A percentile compares a stretch with the other conserved stretches of the same genome.
phyloP scores from a whole-genome alignment of 2,113 vertebrate species.

The Syngnathoides biaculeatus region DNA sequence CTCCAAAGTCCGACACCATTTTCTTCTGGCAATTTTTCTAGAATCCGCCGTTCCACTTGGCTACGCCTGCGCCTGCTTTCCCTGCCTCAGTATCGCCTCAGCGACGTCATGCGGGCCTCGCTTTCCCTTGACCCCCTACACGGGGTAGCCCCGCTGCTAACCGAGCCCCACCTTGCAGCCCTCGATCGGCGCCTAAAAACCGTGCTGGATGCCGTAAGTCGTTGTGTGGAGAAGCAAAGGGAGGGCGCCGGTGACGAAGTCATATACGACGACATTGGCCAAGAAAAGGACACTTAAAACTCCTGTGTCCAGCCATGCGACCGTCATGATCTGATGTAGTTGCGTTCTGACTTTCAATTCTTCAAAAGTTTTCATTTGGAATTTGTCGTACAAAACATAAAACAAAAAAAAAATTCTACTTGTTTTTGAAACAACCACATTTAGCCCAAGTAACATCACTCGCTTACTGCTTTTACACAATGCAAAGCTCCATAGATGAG shows the following conservation, averaged over 20 bases:
- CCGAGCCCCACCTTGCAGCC: constrained; percentile 69
- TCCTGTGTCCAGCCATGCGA: constrained; percentile 1
- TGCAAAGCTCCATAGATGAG: no score
- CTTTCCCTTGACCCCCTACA: constrained; percentile 70
- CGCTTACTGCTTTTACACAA: no score
- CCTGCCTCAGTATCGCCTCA: constrained; percentile 67
- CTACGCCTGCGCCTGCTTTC: constrained; percentile 72
- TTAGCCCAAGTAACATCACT: no score
- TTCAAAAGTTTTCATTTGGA: no score
- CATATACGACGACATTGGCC: constrained; percentile 55
- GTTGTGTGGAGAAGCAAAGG: constrained; percentile 41
- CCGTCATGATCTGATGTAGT: not conserved
- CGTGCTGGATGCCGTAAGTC: constrained; percentile 47
- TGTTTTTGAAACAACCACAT: no score
- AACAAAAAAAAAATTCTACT: no score
- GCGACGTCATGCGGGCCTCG: constrained; percentile 69
- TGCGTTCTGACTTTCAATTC: no score
- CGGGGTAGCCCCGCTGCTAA: constrained; percentile 67
- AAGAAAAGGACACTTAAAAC: constrained; percentile 14
- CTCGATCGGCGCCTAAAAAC: constrained; percentile 67
- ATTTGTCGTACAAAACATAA: no score
- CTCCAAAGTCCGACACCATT: not conserved
- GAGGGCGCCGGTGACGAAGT: constrained; percentile 27
- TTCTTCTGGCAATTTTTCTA: constrained; percentile 24
- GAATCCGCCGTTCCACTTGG: constrained; percentile 76